These are phyloP conservation scores for Atethmia centrago DNA, from an alignment of 2,888 invertebrate species.

Conservation along the genomic window DNA sequence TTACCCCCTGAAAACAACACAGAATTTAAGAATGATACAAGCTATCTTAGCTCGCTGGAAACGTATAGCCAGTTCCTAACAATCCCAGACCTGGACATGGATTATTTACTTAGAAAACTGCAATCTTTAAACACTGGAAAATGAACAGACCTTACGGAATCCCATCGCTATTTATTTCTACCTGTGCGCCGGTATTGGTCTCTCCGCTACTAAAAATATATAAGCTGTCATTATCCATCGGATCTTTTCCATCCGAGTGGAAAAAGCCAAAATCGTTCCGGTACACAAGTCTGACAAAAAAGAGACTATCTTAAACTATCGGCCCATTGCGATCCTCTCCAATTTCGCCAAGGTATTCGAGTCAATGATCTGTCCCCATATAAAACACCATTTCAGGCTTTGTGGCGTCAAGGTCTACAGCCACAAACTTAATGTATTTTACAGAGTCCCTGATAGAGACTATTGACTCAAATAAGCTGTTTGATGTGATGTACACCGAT, in stretches of 20 bases:
- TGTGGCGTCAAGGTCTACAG: too few species aligned
- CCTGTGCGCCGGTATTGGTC: too few species aligned
- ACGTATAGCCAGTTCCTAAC: background rate
- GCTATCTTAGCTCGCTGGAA: background rate
- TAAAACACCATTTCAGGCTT: background rate
- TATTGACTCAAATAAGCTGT: too few species aligned
- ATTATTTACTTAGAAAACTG: background rate
- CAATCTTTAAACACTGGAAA: background rate
- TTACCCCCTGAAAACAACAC: background rate
- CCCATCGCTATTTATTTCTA: too few species aligned
- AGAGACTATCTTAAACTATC: background rate
- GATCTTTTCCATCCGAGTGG: too few species aligned
- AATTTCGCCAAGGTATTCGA: constrained; percentile 6
- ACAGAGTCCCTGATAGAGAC: too few species aligned
- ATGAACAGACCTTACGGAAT: background rate
- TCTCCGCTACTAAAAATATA: too few species aligned
- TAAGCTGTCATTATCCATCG: too few species aligned
- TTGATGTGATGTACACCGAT: too few species aligned
- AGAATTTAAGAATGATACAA: background rate
- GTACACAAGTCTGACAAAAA: constrained; percentile 2
- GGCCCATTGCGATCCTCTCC: background rate
- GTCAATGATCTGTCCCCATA: background rate
- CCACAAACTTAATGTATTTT: too few species aligned
- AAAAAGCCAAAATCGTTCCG: background rate
- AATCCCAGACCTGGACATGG: background rate